Evolutionary conservation across 2,888 invertebrate genomes (phyloP).

Genomic region (Aleiodes testaceus): DNA sequence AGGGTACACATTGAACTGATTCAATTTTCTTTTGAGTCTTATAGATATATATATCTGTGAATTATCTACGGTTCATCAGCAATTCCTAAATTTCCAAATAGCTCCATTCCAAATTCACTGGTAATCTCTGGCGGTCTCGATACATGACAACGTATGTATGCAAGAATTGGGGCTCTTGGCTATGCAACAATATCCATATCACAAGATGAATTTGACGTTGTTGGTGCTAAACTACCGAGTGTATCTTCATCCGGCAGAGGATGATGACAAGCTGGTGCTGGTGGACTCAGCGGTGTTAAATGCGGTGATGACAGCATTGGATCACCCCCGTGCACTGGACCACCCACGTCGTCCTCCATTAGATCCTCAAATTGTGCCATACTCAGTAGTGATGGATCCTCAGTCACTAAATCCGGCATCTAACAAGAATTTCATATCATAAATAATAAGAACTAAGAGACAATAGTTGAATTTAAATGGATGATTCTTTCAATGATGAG

Average conservation of each 20-base stretch:
- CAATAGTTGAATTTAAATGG: neutral
- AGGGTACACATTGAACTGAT: slow-evolving; percentile 1
- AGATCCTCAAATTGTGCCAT: slow-evolving; percentile 80
- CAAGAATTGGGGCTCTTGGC: slow-evolving; percentile 55
- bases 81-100: slow-evolving; percentile 21
- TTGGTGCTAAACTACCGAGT: slow-evolving; percentile 67
- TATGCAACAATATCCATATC: slow-evolving; percentile 72
- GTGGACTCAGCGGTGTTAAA: slow-evolving; percentile 72
- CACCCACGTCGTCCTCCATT: slow-evolving; percentile 80
- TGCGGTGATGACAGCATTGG: slow-evolving; percentile 78
- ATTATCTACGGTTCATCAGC: slow-evolving; percentile 13
- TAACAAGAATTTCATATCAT: slow-evolving; percentile 55
- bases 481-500: neutral
- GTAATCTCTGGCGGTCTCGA: slow-evolving; percentile 9
- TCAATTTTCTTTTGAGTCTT: neutral
- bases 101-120: slow-evolving; percentile 14
- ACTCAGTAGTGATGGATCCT: slow-evolving; percentile 75
- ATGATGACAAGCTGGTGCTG: slow-evolving; percentile 68
- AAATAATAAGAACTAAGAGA: neutral
- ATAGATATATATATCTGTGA: no score
- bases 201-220: slow-evolving; percentile 69
- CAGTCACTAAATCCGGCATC: slow-evolving; percentile 77
- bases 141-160: slow-evolving; percentile 20
- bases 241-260: slow-evolving; percentile 69
- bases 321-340: slow-evolving; percentile 77